Conservation (phyloP, 2,888 invertebrate genomes). For the Lasioglossum morio region DNA sequence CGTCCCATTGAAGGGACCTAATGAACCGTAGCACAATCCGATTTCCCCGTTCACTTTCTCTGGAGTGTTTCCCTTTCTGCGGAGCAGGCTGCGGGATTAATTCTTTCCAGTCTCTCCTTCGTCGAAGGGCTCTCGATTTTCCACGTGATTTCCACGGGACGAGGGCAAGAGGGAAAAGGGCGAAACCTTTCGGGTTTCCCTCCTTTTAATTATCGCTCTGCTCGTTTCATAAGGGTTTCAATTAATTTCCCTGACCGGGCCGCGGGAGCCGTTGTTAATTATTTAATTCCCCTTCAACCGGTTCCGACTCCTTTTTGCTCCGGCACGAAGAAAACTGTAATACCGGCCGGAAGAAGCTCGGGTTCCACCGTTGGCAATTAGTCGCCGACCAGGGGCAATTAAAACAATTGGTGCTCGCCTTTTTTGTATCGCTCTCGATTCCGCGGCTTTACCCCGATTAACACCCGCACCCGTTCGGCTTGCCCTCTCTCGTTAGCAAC, state of each 20-base stretch:
- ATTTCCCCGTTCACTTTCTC: conserved; percentile 41
- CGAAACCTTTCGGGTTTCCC: conserved; percentile 26
- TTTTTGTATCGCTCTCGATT: conserved; percentile 34
- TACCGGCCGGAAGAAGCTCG: conserved; percentile 12
- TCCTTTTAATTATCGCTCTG: conserved; percentile 39
- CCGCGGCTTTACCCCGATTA: conserved; percentile 27
- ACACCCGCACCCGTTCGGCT: conserved; percentile 9
- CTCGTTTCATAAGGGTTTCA: conserved; percentile 40
- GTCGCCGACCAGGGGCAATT: conserved; percentile 37
- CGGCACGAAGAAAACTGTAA: conserved; percentile 13
- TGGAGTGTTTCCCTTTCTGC: conserved; percentile 1
- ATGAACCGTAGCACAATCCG: conserved; percentile 35
- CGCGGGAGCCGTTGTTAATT: conserved; percentile 30
- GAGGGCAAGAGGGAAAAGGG: background rate
- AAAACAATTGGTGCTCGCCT: conserved; percentile 40
- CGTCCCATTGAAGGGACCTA: conserved; percentile 13
- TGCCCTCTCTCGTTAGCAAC: conserved; percentile 12
- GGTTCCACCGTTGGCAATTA: conserved; percentile 39
- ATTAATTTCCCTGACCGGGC: conserved; percentile 37
- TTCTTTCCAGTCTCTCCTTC: conserved; percentile 23
- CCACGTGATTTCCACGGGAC: conserved; percentile 30
- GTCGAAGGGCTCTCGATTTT: conserved; percentile 43
- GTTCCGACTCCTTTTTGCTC: conserved; percentile 15
- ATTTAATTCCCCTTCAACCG: conserved; percentile 40
- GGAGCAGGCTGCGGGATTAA: conserved; percentile 22